Evolutionary conservation across 2,888 invertebrate species (phyloP), one percentile per base, ranked within the genome.

Genomic region (Tiphia femorata): DNA sequence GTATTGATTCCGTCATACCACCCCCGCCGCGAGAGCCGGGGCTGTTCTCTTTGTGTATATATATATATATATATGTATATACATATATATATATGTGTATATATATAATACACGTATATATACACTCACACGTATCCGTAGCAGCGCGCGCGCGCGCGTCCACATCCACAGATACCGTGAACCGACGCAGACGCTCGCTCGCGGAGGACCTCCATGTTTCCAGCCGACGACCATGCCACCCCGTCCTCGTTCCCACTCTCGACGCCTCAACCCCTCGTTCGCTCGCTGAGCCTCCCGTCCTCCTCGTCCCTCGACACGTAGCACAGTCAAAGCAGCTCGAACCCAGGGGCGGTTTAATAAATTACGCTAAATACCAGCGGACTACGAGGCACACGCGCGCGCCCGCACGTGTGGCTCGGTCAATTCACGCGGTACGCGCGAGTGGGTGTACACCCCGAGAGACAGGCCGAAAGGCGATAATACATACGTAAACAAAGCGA

Each of bases 1-100:
- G 79, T 79, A 79, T 79, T 79, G 79, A 79, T 79, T 79, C 76
- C 76, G 70, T 72, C 75, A 69, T 71, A 72, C 62, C 67, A 58
- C 67, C 63, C 70, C 65, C 62, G 56, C 68, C 66, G 51, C 58
- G 62, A 53, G 58, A 69, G 55, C 64, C 70, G 53, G 66, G 53
- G 58, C 61, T 66, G 67, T 57, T 62, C 70, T 67, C 61, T 67
- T 64, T 57, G 64, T 69, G 53, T 60, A 53, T 37, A 48, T 30
- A 7, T 27, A 7, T 10, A 54, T 33, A 44, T 55, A 51, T 40
- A 47, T n/a, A n/a, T n/a, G n/a, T n/a, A n/a, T n/a, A n/a, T n/a
- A n/a, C n/a, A n/a, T n/a, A n/a, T n/a, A n/a, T n/a, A n/a, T n/a
- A n/a, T n/a, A n/a, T n/a, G n/a, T n/a, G n/a, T n/a, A n/a, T n/a